Percentiles rank a stretch among this genome's conserved stretches.
phyloP scores from a whole-genome alignment of 2,797 vertebrate genomes.

The Galagoides demidoff region DNA sequence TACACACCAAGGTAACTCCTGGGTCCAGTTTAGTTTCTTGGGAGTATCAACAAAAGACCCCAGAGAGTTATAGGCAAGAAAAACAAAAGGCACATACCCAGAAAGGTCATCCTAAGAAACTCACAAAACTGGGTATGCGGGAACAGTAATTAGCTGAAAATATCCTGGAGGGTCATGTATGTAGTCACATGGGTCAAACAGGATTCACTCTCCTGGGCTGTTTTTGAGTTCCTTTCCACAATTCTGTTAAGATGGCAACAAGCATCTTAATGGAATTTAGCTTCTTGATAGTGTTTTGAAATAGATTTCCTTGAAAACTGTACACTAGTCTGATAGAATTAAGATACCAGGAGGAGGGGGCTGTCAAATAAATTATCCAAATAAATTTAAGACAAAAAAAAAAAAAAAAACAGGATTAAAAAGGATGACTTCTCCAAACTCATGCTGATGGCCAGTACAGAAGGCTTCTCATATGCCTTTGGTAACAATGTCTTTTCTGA shows the following conservation, averaged over 20 bases:
- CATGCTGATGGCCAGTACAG: background rate
- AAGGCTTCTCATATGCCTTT: background rate
- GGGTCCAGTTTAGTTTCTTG: background rate
- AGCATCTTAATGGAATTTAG: constrained; percentile 1
- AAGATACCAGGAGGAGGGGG: background rate
- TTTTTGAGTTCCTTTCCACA: constrained; percentile 14
- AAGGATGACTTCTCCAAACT: constrained; percentile 9
- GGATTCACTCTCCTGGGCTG: background rate
- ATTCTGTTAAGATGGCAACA: constrained; percentile 18
- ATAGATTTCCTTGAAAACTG: constrained; percentile 21
- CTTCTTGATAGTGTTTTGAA: constrained; percentile 40
- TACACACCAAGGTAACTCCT: background rate
- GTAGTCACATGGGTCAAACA: background rate
- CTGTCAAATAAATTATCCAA: background rate
- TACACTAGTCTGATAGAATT: constrained; percentile 34
- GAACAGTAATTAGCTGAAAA: background rate
- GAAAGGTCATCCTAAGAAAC: background rate
- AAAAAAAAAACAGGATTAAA: background rate
- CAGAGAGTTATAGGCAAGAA: background rate
- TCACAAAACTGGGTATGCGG: background rate
- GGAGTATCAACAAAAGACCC: background rate
- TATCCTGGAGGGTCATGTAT: background rate
- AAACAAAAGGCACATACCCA: background rate
- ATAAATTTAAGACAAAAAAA: constrained; percentile 20
- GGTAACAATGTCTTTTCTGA: constrained; percentile 36